Conservation (phyloP, 2,797 vertebrate species). For the Ciconia nigra region DNA sequence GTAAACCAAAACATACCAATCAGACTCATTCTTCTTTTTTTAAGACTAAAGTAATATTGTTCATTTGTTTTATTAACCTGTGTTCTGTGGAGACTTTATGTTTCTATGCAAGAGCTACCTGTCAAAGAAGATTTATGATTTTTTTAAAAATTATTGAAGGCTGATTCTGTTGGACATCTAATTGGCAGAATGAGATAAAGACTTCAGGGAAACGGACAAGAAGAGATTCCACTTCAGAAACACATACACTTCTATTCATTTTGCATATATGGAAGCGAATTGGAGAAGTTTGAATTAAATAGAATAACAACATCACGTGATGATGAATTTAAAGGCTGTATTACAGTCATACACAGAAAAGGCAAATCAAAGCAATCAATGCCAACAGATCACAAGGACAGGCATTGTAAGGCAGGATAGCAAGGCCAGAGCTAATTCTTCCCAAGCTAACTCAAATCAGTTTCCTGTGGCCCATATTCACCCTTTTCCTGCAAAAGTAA, state of each 20-base stretch:
- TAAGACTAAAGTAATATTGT: background rate
- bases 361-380: background rate
- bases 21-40: background rate
- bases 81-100: background rate
- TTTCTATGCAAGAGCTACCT: background rate
- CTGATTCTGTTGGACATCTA: background rate
- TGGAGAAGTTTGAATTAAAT: background rate
- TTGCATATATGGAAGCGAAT: background rate
- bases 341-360: background rate
- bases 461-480: background rate
- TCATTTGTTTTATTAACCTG: background rate
- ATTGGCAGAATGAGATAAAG: background rate
- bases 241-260: background rate
- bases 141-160: background rate
- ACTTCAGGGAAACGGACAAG: background rate
- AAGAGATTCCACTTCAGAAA: background rate
- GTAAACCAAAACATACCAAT: background rate
- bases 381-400: background rate
- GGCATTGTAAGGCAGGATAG: background rate
- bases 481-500: background rate
- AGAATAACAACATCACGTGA: background rate
- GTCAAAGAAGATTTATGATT: background rate
- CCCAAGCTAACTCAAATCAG: background rate
- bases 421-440: background rate
- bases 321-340: background rate